Conservation (phyloP, 2,888 invertebrate species). For the Amphipyra tragopoginis region DNA sequence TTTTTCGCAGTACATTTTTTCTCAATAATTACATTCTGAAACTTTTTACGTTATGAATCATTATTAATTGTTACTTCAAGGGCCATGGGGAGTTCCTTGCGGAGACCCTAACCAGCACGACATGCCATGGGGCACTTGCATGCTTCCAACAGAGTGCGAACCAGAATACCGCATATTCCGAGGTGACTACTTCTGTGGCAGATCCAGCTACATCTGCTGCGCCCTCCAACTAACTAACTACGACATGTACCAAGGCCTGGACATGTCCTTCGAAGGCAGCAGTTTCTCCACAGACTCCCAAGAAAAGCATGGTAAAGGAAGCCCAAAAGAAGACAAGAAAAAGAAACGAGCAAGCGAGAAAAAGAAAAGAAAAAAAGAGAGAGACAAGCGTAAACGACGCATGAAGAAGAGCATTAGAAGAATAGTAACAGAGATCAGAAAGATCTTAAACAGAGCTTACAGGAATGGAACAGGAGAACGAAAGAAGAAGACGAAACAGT, state of each 20-base stretch:
- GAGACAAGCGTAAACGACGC: conserved; percentile 67
- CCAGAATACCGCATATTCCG: conserved; percentile 80
- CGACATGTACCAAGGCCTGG: conserved; percentile 81
- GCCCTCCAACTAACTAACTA: conserved; percentile 74
- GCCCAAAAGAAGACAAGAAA: conserved; percentile 55
- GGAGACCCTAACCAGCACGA: conserved; percentile 84
- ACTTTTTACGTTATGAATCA: not conserved
- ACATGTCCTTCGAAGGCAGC: conserved; percentile 76
- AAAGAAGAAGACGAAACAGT: conserved; percentile 75
- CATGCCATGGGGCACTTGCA: conserved; percentile 83
- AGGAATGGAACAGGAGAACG: conserved; percentile 72
- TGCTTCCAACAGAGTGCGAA: conserved; percentile 78
- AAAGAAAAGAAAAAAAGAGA: conserved; percentile 31
- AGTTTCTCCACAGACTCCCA: conserved; percentile 72
- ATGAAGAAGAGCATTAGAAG: conserved; percentile 73
- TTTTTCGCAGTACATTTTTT: too few species aligned
- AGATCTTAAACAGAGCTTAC: conserved; percentile 72
- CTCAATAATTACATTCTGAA: too few species aligned
- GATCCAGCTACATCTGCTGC: conserved; percentile 79
- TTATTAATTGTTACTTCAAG: conserved; percentile 56
- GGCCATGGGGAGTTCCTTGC: conserved; percentile 84
- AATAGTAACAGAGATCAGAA: conserved; percentile 74
- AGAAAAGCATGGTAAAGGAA: conserved; percentile 61
- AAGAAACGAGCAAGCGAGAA: not conserved
- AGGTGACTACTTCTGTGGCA: conserved; percentile 81